Evolutionary conservation across 1,140 invertebrate species (phyloP), one percentile per base, ranked within the genome.

Genomic region (Hypsibius dujardini): DNA sequence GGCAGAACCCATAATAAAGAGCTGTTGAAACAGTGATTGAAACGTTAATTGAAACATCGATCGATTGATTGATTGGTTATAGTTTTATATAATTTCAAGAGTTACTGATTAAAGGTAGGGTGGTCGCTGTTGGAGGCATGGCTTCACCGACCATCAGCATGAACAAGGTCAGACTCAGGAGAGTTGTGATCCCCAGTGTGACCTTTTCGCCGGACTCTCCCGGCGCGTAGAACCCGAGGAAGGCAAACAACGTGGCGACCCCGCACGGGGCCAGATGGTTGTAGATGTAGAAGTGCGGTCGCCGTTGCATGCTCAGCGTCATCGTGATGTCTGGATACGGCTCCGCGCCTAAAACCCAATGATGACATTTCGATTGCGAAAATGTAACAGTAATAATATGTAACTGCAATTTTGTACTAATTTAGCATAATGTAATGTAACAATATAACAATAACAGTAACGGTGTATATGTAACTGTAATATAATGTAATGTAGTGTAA

Each of bases 151-250:
- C 92, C 15, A 91, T 88, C 90, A 94, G 92, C 1, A 94, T 81
- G 78, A 93, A 93, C 7, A 94, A 90, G 0, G 90, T 92, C 87
- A 92, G 92, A 1, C 90, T 92, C 1, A 94, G 83, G 1, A 94
- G 82, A 1, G 90, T 90, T 70, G 89, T 91, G 72, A 93, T 92
- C n/a, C 90, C 89, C 46, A 90, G 80, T 1, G 87, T 88, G 59
- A 89, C 88, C 79, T 92, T 92, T 78, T 92, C 90, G 1, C 90
- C 90, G 1, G 89, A 91, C 77, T 92, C 90, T 28, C 88, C 88
- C 46, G 90, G 90, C 76, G 93, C 90, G 81, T 92, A 92, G 80
- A 93, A 93, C 56, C 92, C 90, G 50, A 94, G 80, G 47, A 93
- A 82, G 47, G 90, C 90, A 86, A 85, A 76, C n/a, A 56, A n/a